These are phyloP conservation scores for Onychomys torridus DNA, from an alignment of 2,797 vertebrate genomes.

Conservation along the genomic window DNA sequence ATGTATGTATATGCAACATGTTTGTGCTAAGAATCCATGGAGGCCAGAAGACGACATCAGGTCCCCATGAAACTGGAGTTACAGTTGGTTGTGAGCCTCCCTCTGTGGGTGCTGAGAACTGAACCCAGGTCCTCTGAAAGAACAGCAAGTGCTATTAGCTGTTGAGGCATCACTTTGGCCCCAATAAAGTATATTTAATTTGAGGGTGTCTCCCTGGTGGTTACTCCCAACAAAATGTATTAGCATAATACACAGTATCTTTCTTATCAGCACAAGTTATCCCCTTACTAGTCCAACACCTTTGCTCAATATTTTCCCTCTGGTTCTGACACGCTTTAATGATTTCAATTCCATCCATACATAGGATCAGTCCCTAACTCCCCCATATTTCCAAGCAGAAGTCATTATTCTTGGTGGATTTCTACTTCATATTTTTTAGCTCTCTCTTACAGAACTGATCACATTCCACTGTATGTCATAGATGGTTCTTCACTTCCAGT, in stretches of 20 bases:
- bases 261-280: neutral
- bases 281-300: neutral
- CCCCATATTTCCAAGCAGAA: neutral
- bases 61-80: neutral
- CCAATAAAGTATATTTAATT: neutral
- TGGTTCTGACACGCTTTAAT: neutral
- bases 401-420: neutral
- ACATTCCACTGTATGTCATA: neutral
- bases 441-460: slow-evolving; percentile 20
- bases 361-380: neutral
- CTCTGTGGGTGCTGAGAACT: no score
- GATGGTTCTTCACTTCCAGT: neutral
- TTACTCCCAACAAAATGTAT: neutral
- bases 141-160: neutral
- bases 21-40: neutral
- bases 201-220: neutral
- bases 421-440: neutral
- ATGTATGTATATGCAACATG: neutral
- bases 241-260: neutral
- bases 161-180: neutral
- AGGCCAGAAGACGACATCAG: neutral
- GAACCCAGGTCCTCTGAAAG: neutral
- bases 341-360: neutral
- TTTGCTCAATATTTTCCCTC: neutral
- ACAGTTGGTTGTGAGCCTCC: neutral